Base-by-base conservation (phyloP, 2,888 invertebrate genomes). In the Machimus atricapillus region DNA sequence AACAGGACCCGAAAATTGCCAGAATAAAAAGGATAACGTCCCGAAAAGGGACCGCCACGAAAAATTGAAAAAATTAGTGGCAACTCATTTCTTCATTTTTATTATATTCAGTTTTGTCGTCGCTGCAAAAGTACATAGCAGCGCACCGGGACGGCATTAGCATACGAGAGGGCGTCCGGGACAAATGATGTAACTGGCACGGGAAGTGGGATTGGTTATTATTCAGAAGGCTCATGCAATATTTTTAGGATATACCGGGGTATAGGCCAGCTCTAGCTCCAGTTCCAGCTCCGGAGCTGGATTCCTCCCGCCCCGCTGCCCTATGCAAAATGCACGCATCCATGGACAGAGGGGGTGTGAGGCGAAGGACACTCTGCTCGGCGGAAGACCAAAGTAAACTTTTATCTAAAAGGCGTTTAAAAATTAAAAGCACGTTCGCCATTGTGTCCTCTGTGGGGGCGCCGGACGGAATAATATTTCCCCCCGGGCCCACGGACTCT, bases 341-440 rank as follows among this genome's bases (percentile, higher is more conserved):
- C 78, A 77, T 58, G 86, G 58, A 86, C 52, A n/a, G 52, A 52
- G 8, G n/a, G n/a, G 19, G 6, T 40, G 19, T 27, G 66, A 66
- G 66, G 66, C 19, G 86, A 56, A 78, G 76, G 77, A 78, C 78
- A 78, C 77, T 78, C 77, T 27, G 23, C 86, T 58, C 52, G 56
- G 34, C 58, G 56, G 78, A 79, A 87, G 78, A 79, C 77, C 79
- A 88, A 89, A 87, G 87, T 87, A 87, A 87, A 88, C 88, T 88
- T 88, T 88, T 88, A 88, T 88, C 88, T 88, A 77, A 89, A 88
- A 88, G 86, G 87, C 89, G 87, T 89, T 89, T 89, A 89, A 88
- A 88, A 89, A 89, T 89, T 89, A 89, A 89, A 89, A 89, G 87
- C 89, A 89, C 89, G 88, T 89, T 87, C 87, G 74, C 88, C 87